Conservation (phyloP, 2,113 vertebrate species). For the Pomatorhinus ruficollis region DNA sequence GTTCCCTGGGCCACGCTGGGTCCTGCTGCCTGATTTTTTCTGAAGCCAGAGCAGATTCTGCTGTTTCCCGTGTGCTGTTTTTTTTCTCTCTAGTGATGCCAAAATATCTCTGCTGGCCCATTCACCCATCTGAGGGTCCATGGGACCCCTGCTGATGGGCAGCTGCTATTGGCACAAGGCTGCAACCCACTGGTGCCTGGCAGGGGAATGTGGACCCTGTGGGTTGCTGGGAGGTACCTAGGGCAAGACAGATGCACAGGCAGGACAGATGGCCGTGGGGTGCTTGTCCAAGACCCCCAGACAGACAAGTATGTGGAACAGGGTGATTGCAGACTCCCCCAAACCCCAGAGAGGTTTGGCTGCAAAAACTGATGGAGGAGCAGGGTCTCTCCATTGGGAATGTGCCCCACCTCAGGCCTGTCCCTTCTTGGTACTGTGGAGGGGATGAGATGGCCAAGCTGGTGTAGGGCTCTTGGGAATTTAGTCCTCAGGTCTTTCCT, state of each 20-base stretch:
- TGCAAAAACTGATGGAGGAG: not conserved
- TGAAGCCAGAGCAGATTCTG: not conserved
- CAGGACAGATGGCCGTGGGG: not conserved
- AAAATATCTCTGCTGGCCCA: not conserved
- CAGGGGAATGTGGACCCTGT: not conserved
- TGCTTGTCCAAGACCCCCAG: fast-evolving
- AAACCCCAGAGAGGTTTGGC: not conserved
- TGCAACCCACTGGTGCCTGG: not conserved
- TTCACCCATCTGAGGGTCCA: not conserved
- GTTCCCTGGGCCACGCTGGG: fast-evolving
- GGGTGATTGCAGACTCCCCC: not conserved
- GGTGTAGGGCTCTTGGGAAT: not conserved
- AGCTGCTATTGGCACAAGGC: not conserved
- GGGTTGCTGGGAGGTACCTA: not conserved
- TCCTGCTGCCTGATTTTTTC: not conserved
- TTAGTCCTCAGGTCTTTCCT: not conserved
- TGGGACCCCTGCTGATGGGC: not conserved
- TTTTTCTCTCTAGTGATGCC: not conserved
- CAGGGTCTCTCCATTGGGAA: not conserved
- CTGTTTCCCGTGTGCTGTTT: fast-evolving
- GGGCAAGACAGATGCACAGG: fast-evolving
- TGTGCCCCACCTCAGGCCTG: not conserved
- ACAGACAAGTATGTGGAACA: fast-evolving
- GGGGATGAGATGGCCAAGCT: not conserved
- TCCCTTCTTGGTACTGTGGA: not conserved